Evolutionary conservation across 2,888 invertebrate species (phyloP).

Genomic region (Cataglyphis albicans): DNA sequence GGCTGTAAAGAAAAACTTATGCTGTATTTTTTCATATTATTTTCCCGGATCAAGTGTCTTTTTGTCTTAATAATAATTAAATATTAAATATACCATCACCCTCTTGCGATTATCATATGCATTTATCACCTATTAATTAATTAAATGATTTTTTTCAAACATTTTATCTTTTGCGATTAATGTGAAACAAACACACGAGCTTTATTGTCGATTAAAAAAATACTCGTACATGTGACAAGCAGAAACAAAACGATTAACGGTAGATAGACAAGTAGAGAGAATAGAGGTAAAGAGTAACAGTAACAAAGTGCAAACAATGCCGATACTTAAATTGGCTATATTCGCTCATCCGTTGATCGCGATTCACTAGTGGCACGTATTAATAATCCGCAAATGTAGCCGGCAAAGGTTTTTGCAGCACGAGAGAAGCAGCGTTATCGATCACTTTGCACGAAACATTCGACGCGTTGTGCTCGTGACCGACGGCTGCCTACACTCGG

Average conservation of each 20-base stretch:
- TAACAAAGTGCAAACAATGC: constrained; percentile 66
- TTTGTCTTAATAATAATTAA: background rate
- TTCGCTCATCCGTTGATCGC: constrained; percentile 70
- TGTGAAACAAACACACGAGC: background rate
- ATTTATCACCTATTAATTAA: background rate
- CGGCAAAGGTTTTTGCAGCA: constrained; percentile 62
- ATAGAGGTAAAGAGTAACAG: constrained; percentile 53
- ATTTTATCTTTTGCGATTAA: constrained; percentile 1
- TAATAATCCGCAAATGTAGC: constrained; percentile 65
- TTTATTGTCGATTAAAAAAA: constrained; percentile 6
- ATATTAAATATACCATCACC: background rate
- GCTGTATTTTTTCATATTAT: background rate
- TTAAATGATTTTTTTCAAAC: background rate
- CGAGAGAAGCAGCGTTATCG: constrained; percentile 58
- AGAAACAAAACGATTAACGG: constrained; percentile 22
- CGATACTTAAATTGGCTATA: constrained; percentile 69
- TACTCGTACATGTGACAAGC: background rate
- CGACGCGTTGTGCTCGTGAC: constrained; percentile 50
- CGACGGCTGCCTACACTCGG: constrained; percentile 38
- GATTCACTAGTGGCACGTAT: constrained; percentile 61
- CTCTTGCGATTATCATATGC: background rate
- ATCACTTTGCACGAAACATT: constrained; percentile 67
- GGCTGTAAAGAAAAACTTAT: background rate
- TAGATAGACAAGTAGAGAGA: constrained; percentile 6
- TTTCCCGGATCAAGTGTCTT: background rate